These are phyloP conservation scores for Anoplolepis gracilipes DNA, from an alignment of 1,140 invertebrate species.

Conservation along the genomic window DNA sequence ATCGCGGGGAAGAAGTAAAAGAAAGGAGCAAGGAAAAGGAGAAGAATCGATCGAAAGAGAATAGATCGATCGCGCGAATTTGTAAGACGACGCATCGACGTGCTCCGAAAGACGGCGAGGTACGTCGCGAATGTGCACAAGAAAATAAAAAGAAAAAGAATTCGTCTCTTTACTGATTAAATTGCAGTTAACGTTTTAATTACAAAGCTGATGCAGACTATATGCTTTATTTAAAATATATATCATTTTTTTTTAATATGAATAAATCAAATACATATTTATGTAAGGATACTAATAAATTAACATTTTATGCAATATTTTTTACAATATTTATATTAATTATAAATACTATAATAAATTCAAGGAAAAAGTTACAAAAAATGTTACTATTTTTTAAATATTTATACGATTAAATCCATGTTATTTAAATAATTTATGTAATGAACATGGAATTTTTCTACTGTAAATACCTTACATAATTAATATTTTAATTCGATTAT, in stretches of 20 bases:
- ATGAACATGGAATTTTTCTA: too few species aligned
- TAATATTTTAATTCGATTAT: too few species aligned
- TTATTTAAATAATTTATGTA: too few species aligned
- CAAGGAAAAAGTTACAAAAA: neutral
- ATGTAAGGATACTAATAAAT: neutral
- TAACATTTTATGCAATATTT: neutral
- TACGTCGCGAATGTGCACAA: conserved; percentile 53
- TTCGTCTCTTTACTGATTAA: neutral
- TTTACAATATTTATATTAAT: too few species aligned
- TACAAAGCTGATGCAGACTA: neutral
- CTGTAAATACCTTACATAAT: too few species aligned
- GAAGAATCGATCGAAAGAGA: conserved; percentile 23
- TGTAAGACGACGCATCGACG: conserved; percentile 76
- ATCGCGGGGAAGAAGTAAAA: conserved; percentile 24
- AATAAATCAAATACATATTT: neutral
- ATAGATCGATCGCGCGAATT: conserved; percentile 18
- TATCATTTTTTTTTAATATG: neutral
- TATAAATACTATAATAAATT: too few species aligned
- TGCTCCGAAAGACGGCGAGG: conserved; percentile 56
- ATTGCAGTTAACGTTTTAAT: neutral
- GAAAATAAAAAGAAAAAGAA: neutral
- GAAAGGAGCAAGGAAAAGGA: neutral
- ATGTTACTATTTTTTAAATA: neutral
- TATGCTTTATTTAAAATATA: neutral
- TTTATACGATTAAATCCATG: neutral